These are phyloP conservation scores for Colletes collaris DNA, from an alignment of 2,888 invertebrate genomes.

Conservation along the genomic window DNA sequence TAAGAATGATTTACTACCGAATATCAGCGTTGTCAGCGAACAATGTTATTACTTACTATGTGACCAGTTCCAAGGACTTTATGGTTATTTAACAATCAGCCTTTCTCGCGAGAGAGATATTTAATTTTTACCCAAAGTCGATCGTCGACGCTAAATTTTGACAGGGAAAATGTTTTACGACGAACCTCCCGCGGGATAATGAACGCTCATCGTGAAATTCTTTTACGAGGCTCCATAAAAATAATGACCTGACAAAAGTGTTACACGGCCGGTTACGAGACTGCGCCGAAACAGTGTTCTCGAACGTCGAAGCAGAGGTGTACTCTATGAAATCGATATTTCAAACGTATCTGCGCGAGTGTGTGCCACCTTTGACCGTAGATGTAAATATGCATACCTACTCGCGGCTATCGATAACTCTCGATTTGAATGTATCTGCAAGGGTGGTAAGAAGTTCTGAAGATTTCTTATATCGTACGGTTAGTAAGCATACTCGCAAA, in stretches of 20 bases:
- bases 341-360: too few species aligned
- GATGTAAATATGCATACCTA: too few species aligned
- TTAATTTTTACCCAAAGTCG: conserved; percentile 9
- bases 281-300: not conserved
- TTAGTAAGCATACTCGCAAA: too few species aligned
- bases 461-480: too few species aligned
- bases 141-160: not conserved
- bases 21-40: too few species aligned
- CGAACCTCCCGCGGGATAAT: conserved; percentile 11
- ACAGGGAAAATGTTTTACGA: conserved; percentile 4
- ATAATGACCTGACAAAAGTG: conserved; percentile 20
- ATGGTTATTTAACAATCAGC: not conserved
- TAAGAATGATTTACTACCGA: not conserved
- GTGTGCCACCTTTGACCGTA: too few species aligned
- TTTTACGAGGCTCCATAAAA: conserved; percentile 38
- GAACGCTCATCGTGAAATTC: conserved; percentile 3
- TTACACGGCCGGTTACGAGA: conserved; percentile 6
- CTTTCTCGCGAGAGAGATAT: not conserved
- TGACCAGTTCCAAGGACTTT: too few species aligned
- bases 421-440: too few species aligned
- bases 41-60: too few species aligned
- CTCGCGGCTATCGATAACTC: too few species aligned
- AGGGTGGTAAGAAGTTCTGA: too few species aligned
- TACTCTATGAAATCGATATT: not conserved
- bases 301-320: not conserved